Evolutionary conservation across 2,888 invertebrate genomes (phyloP).

Genomic region (Pollenia griseotomentosa): DNA sequence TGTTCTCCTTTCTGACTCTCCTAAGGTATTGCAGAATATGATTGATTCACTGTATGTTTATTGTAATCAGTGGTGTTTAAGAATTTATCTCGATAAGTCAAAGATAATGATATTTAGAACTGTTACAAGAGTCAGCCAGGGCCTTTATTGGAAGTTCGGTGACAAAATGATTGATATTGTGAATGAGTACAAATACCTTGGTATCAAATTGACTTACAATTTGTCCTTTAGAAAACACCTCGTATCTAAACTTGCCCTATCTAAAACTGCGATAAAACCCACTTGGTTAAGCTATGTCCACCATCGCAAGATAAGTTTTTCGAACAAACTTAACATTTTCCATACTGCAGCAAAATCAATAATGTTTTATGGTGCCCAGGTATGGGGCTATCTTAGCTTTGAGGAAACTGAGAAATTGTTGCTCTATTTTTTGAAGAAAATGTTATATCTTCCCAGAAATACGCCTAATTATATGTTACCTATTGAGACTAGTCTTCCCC

Average conservation of each 20-base stretch:
- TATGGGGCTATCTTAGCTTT: neutral
- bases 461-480: neutral
- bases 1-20: too few species aligned
- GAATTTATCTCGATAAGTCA: too few species aligned
- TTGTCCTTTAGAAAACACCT: too few species aligned
- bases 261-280: constrained; percentile 41
- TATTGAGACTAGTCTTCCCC: neutral
- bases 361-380: too few species aligned
- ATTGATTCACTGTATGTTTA: neutral
- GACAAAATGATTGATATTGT: neutral
- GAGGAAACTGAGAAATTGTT: constrained; percentile 36
- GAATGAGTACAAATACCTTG: constrained; percentile 28
- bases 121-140: too few species aligned
- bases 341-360: too few species aligned
- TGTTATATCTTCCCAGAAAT: constrained; percentile 13
- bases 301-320: neutral
- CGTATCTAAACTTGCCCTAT: too few species aligned
- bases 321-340: too few species aligned
- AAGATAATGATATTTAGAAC: too few species aligned
- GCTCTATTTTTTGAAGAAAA: constrained; percentile 21
- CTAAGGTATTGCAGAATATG: neutral
- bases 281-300: neutral
- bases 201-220: neutral
- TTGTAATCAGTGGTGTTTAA: too few species aligned
- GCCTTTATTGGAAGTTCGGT: neutral